Evolutionary conservation across 1,140 invertebrate genomes (phyloP).

Genomic region (Bombus haemorrhoidalis): DNA sequence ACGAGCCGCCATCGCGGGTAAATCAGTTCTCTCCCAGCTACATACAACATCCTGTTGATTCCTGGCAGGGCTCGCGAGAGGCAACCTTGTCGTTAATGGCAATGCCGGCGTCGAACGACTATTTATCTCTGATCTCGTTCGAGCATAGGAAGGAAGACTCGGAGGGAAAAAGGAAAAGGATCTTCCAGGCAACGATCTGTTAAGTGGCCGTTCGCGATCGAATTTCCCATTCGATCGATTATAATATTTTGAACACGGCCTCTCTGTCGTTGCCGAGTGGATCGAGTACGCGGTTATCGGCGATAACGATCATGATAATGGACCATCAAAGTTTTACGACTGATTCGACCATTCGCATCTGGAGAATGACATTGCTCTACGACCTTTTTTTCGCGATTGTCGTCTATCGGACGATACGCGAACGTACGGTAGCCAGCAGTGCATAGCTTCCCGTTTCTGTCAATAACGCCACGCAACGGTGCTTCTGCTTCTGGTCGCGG

Average conservation of each 20-base stretch:
- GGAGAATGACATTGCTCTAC: background rate
- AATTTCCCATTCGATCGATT: background rate
- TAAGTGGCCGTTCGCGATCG: background rate
- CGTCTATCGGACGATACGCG: background rate
- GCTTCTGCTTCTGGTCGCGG: background rate
- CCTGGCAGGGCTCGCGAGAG: background rate
- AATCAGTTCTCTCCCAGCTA: background rate
- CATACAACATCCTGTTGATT: background rate
- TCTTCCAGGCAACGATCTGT: background rate
- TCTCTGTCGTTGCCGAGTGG: background rate
- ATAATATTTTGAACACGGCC: background rate
- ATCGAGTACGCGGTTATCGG: background rate
- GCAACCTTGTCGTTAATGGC: constrained; percentile 1
- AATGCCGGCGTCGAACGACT: background rate
- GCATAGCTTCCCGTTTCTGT: background rate
- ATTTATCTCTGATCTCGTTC: constrained; percentile 12
- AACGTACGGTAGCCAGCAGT: background rate
- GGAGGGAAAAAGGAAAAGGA: too few relatives aligned
- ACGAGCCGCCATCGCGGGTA: background rate
- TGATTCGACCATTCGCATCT: background rate
- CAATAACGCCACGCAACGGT: constrained; percentile 13
- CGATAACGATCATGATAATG: background rate
- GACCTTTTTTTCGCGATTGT: background rate
- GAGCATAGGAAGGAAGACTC: background rate
- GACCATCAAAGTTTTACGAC: background rate